Evolutionary conservation across 1,140 invertebrate genomes (phyloP).

Genomic region (Monochamus saltuarius): DNA sequence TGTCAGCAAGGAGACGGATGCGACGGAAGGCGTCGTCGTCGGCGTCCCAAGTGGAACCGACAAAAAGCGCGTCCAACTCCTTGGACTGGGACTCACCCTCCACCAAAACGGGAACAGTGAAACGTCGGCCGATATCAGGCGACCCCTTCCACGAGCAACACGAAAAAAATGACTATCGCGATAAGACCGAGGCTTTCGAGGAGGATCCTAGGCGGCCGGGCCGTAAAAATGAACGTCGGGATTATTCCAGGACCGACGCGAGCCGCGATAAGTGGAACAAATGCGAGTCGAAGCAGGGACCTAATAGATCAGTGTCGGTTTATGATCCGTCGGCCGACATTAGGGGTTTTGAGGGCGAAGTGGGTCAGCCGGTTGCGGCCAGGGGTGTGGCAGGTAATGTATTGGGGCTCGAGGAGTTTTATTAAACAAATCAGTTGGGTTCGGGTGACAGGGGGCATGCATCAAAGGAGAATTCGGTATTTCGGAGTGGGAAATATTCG

Average conservation of each 20-base stretch:
- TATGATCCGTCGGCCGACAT: constrained; percentile 2
- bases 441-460: too few relatives aligned
- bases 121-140: constrained; percentile 58
- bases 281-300: background rate
- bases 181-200: background rate
- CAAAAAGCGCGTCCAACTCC: constrained; percentile 40
- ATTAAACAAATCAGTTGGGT: too few relatives aligned
- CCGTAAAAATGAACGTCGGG: too few relatives aligned
- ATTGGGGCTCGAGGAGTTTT: background rate
- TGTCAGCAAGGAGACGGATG: constrained; percentile 24
- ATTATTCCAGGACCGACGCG: constrained; percentile 1
- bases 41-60: constrained; percentile 13
- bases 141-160: background rate
- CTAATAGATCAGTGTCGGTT: constrained; percentile 7
- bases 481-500: too few relatives aligned
- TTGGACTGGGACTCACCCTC: constrained; percentile 71
- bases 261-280: background rate
- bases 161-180: background rate
- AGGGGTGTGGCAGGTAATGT: constrained; percentile 4
- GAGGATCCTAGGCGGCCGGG: background rate
- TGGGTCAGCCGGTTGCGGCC: background rate
- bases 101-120: constrained; percentile 65
- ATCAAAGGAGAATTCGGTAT: too few relatives aligned
- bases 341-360: constrained; percentile 1
- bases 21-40: constrained; percentile 28